Conservation (phyloP, 2,797 vertebrate genomes). For the Lepidocolaptes lacrymiger region DNA sequence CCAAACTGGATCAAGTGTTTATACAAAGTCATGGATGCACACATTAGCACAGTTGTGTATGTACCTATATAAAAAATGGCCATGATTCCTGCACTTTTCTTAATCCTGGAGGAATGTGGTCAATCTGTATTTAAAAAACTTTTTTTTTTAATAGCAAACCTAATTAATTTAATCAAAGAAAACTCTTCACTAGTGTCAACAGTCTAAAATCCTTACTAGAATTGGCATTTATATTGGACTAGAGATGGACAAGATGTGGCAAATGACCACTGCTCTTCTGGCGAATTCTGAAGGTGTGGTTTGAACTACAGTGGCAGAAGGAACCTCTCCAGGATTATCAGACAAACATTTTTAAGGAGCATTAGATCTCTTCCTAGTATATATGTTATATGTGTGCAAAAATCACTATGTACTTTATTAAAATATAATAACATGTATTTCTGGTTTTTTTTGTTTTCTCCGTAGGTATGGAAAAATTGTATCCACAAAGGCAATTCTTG, state of each 20-base stretch:
- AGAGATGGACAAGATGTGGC: not conserved
- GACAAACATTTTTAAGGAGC: not conserved
- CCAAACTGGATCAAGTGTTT: not conserved
- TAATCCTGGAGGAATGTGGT: not conserved
- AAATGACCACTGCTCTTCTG: not conserved
- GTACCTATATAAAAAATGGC: not conserved
- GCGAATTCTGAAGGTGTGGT: not conserved
- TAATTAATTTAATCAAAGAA: not conserved
- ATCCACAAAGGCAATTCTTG: constrained; percentile 98
- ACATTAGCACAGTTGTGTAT: not conserved
- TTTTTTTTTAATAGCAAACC: not conserved
- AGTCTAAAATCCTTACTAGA: not conserved
- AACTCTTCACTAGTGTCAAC: not conserved
- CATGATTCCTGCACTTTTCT: not conserved
- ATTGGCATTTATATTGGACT: not conserved
- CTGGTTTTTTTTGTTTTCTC: constrained; percentile 70
- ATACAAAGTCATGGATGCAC: not conserved
- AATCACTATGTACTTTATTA: not conserved
- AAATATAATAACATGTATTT: constrained; percentile 49
- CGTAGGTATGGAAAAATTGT: constrained; percentile 96
- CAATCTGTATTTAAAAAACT: not conserved
- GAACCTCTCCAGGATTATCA: not conserved
- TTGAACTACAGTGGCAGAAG: not conserved
- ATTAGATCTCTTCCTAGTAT: not conserved
- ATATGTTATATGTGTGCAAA: not conserved